Conservation (phyloP, 2,797 vertebrate species). For the Myotis planiceps region DNA sequence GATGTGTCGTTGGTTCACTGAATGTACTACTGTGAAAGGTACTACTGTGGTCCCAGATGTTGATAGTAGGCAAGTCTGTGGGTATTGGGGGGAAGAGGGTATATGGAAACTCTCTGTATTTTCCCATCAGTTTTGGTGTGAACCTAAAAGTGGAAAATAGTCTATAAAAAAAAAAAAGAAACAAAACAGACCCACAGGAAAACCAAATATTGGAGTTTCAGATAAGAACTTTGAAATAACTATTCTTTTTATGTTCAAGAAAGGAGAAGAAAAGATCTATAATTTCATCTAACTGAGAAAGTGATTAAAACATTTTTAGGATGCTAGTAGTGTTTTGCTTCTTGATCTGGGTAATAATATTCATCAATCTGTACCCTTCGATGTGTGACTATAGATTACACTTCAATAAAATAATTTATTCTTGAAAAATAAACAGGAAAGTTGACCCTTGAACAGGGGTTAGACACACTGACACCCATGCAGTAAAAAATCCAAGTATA, state of each 20-base stretch:
- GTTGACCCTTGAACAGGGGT: background rate
- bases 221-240: background rate
- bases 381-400: background rate
- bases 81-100: background rate
- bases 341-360: background rate
- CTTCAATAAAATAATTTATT: background rate
- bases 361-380: background rate
- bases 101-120: background rate
- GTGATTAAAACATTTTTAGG: background rate
- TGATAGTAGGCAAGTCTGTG: background rate
- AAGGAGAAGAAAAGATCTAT: background rate
- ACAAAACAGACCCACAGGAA: background rate
- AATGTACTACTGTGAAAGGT: background rate
- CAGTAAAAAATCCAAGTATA: background rate
- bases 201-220: background rate
- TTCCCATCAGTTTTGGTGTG: background rate
- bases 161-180: background rate
- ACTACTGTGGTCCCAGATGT: background rate
- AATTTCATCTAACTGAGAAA: background rate
- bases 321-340: background rate
- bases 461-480: background rate
- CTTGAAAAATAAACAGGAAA: background rate
- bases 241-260: background rate
- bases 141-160: background rate
- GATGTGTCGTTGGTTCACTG: background rate